Conservation (phyloP, 2,113 vertebrate genomes). For the Stictonetta naevosa region DNA sequence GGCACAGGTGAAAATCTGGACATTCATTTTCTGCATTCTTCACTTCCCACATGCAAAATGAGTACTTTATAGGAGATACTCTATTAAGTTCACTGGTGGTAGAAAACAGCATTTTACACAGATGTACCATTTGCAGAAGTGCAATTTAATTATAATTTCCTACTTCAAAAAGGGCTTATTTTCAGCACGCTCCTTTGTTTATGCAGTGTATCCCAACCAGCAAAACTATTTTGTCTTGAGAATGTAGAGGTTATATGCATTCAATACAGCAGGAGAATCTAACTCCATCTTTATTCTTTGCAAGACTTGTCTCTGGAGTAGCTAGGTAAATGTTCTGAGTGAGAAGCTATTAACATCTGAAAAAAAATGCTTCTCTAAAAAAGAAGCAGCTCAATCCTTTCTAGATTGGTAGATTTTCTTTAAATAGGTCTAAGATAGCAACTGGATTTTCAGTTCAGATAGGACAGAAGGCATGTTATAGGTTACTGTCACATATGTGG, state of each 20-base stretch:
- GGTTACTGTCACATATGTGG: not conserved
- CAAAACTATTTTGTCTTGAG: accelerated
- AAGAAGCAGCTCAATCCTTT: not conserved
- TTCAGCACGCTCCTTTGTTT: not conserved
- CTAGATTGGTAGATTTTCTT: not conserved
- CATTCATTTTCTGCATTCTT: not conserved
- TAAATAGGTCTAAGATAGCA: not conserved
- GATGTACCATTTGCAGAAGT: not conserved
- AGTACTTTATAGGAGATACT: not conserved
- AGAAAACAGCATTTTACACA: not conserved
- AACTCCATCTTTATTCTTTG: accelerated
- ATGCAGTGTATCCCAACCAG: not conserved
- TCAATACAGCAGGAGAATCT: not conserved
- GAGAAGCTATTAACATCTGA: not conserved
- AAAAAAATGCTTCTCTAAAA: not conserved
- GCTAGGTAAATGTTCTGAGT: not conserved
- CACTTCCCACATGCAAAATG: not conserved
- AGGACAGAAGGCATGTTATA: not conserved
- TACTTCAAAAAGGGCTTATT: not conserved
- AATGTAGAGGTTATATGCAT: not conserved
- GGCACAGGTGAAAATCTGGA: not conserved
- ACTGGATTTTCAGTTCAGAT: not conserved
- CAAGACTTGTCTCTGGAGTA: not conserved
- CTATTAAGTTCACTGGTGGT: not conserved
- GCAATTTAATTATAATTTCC: not conserved